Conservation (phyloP, 2,797 vertebrate species). For the Sparidentex hasta region DNA sequence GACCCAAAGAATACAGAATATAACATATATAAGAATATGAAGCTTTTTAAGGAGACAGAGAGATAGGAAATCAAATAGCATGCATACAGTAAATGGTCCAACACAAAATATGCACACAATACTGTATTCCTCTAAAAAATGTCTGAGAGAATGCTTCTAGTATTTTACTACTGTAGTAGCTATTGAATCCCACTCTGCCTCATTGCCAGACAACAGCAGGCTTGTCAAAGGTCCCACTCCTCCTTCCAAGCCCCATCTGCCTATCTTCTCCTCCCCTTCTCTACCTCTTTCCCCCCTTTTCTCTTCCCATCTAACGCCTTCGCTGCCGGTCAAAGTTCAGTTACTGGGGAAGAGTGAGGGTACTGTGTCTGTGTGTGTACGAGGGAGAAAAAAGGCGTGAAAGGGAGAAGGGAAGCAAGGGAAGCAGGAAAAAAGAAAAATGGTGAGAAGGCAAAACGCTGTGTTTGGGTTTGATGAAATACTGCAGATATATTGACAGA, state of each 20-base stretch:
- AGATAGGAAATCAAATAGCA: conserved; percentile 12
- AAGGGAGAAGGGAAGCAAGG: conserved; percentile 1
- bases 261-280: conserved; percentile 18
- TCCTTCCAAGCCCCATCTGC: conserved; percentile 47
- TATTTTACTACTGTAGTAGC: conserved; percentile 18
- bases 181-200: conserved; percentile 29
- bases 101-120: conserved; percentile 8
- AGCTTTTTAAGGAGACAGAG: background rate
- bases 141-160: conserved; percentile 3
- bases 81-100: conserved; percentile 1
- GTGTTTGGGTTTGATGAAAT: conserved; percentile 35
- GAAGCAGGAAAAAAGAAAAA: conserved; percentile 4
- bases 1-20: background rate
- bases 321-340: conserved; percentile 42
- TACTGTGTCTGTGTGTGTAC: conserved; percentile 12
- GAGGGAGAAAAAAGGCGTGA: conserved; percentile 2
- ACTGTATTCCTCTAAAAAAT: conserved; percentile 1
- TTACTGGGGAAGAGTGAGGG: conserved; percentile 25
- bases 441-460: background rate
- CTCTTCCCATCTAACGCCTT: conserved; percentile 24
- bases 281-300: conserved; percentile 9
- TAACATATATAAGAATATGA: too few species aligned
- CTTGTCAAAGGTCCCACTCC: conserved; percentile 53
- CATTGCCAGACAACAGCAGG: conserved; percentile 40
- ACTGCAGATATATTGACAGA: conserved; percentile 22